Percentiles rank a stretch among this genome's conserved stretches.
phyloP scores from a whole-genome alignment of 2,888 invertebrate species.

The Gymnoscelis rufifasciata region DNA sequence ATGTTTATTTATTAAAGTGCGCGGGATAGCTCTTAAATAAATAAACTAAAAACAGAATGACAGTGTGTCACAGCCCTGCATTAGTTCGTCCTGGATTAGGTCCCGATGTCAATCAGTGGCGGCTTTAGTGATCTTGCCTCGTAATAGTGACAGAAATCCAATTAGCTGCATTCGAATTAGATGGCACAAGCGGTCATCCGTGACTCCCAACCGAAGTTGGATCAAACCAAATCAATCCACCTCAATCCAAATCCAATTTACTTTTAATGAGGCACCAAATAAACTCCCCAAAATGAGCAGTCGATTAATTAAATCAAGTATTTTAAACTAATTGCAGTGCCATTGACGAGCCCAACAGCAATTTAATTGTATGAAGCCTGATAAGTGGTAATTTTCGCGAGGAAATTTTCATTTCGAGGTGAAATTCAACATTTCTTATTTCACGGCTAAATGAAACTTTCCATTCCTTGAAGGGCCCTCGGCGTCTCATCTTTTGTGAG shows the following conservation, averaged over 20 bases:
- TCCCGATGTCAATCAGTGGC: slow-evolving; percentile 54
- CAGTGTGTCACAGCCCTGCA: slow-evolving; percentile 33
- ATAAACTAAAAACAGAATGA: background rate
- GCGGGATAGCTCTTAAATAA: no score
- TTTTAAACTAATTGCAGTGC: slow-evolving; percentile 4
- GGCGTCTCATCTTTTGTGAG: slow-evolving; percentile 43
- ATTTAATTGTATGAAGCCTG: slow-evolving; percentile 4
- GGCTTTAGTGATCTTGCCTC: slow-evolving; percentile 54
- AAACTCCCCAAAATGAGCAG: slow-evolving; percentile 2
- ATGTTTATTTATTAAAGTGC: no score
- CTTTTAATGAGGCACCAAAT: background rate
- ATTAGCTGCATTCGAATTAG: slow-evolving; percentile 35
- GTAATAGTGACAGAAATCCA: slow-evolving; percentile 54
- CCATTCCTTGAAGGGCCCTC: slow-evolving; percentile 37
- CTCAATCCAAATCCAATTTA: background rate
- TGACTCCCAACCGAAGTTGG: slow-evolving; percentile 2
- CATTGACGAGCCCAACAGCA: slow-evolving; percentile 2
- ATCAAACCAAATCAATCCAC: background rate
- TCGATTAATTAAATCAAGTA: background rate
- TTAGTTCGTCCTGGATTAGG: slow-evolving; percentile 47
- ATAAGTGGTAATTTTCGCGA: slow-evolving; percentile 8
- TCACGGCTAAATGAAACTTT: slow-evolving; percentile 32
- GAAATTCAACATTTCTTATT: slow-evolving; percentile 24
- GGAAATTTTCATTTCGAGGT: slow-evolving; percentile 19
- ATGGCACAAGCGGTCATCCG: slow-evolving; percentile 21